Percentiles rank a stretch among this genome's conserved stretches.
Conservation (phyloP, 2,113 vertebrate genomes). For the Todiramphus chloris region DNA sequence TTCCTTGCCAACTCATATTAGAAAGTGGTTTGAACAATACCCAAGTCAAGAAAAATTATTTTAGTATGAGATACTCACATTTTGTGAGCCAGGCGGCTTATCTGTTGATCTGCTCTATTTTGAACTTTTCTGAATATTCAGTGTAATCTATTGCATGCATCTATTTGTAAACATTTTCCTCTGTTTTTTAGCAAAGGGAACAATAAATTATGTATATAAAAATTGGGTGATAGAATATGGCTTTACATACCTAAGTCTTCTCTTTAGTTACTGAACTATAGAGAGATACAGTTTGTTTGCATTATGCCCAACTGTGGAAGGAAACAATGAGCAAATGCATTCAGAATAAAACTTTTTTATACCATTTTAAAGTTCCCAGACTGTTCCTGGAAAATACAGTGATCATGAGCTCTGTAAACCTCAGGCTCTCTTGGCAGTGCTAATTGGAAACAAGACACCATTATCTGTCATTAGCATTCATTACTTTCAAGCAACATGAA, state of each 20-base stretch:
- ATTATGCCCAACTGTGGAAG: background rate
- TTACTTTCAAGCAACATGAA: conserved; percentile 41
- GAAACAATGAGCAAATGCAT: conserved; percentile 32
- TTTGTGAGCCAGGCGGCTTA: background rate
- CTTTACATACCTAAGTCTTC: background rate
- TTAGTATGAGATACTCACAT: background rate
- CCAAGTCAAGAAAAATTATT: background rate
- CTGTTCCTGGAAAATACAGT: conserved; percentile 35
- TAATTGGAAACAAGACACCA: conserved; percentile 61
- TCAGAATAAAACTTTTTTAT: conserved; percentile 35
- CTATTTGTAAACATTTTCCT: background rate
- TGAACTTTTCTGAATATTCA: background rate
- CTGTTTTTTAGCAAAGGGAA: background rate
- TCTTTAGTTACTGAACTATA: background rate
- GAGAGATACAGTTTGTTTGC: background rate
- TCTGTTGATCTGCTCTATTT: background rate
- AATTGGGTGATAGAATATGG: background rate
- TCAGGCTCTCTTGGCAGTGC: background rate
- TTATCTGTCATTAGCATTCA: conserved; percentile 61
- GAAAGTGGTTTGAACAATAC: background rate
- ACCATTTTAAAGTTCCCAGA: conserved; percentile 37
- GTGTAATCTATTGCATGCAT: background rate
- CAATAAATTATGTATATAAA: background rate
- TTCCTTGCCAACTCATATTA: background rate
- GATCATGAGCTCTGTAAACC: conserved; percentile 28